Evolutionary conservation across 2,113 vertebrate species (phyloP), one percentile per base, ranked within the genome.

Genomic region (Eclectus roratus): DNA sequence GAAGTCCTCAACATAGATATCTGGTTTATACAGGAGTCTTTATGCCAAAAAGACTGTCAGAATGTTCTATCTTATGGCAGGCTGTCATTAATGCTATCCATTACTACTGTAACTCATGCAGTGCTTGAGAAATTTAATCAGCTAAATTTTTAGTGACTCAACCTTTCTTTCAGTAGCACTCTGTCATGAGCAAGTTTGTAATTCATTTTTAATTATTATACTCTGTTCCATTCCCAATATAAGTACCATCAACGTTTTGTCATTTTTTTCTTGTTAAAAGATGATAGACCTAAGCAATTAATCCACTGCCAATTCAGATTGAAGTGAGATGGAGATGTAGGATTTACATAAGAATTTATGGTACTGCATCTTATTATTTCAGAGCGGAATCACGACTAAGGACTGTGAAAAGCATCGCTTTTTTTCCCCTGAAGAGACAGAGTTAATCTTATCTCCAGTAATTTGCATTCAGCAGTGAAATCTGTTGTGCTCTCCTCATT

Each of bases 191-290:
- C 53, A 65, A 73, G 33, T 86, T 84, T 70, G 60, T 49, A 1
- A 91, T 66, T 78, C 73, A 65, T 78, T 94, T 95, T 91, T 93
- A 91, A 89, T 93, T 80, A 35, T 77, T 91, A 43, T 65, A 33
- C 37, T 85, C 41, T 70, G 13, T 73, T 89, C 85, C 93, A 20
- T 60, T 86, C 41, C 33, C 47, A 74, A 6, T 43, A 25, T 17
- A 95, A 81, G 70, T 61, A 37, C 20, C 14, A 19, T 84, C 47
- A 60, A 84, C 80, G 9, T 65, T 87, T 60, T 87, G 69, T 69
- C 41, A 14, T 63, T 74, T 77, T 72, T 90, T 86, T 13, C 4
- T 41, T 82, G 24, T 76, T 88, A 53, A 73, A 91, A 65, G 44
- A n/a, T 68, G 56, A 70, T 44, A 70, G 27, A 14, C 65, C 16